phyloP scores from a whole-genome alignment of 1,140 invertebrate genomes.

The Nautilus pompilius region DNA sequence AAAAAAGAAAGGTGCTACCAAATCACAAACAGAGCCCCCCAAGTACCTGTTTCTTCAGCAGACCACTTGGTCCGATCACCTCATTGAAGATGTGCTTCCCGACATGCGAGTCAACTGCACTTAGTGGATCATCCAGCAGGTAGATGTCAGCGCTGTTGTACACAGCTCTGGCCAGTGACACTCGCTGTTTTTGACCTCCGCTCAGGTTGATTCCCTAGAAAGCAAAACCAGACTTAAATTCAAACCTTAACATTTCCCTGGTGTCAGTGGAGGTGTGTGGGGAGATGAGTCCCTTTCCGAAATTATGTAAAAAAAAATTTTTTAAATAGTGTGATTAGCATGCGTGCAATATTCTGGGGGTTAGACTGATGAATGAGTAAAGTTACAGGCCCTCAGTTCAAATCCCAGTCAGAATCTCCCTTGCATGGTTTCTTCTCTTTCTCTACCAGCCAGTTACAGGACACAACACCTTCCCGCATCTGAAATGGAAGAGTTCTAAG shows the following conservation, averaged over 20 bases:
- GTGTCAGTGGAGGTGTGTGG: no score
- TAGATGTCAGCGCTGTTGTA: constrained; percentile 65
- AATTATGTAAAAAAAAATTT: no score
- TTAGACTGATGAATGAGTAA: not conserved
- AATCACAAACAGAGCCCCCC: no score
- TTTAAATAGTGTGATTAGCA: no score
- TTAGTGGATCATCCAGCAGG: constrained; percentile 63
- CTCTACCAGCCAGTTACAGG: no score
- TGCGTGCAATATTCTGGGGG: not conserved
- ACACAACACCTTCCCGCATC: no score
- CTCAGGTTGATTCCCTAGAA: constrained; percentile 82
- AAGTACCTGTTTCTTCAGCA: constrained; percentile 65
- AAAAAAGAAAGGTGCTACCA: no score
- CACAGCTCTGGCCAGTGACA: constrained; percentile 72
- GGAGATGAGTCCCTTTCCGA: no score
- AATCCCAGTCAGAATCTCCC: no score
- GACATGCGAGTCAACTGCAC: constrained; percentile 55
- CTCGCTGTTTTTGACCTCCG: constrained; percentile 93
- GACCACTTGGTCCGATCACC: constrained; percentile 51
- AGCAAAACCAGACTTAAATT: not conserved
- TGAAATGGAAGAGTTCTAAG: no score
- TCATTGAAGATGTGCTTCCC: constrained; percentile 27
- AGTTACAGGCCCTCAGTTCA: not conserved
- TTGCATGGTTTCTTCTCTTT: no score
- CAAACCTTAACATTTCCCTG: not conserved